Base-by-base conservation (phyloP, 2,113 vertebrate genomes). In the Cyprinus carpio region DNA sequence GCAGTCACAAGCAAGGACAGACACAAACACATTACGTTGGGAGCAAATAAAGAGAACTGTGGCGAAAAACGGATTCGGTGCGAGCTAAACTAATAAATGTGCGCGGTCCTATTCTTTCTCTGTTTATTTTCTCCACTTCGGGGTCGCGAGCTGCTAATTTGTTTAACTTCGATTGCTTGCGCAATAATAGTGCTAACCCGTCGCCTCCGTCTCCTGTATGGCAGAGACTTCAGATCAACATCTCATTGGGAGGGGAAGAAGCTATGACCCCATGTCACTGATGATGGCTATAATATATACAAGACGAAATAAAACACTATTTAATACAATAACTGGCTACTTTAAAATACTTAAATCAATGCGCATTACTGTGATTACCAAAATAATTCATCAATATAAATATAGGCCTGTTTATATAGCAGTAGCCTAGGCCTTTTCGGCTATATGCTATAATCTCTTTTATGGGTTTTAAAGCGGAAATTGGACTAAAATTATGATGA, bases 51-150 rank as follows among this genome's bases (percentile, higher is more conserved):
- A 93, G 88, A 84, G 83, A 89, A 88, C 92, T 86, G 92, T 90
- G 92, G 82, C 90, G 90, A 91, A 92, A 91, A 94, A 93, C 91
- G 86, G 72, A 89, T 91, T 86, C 69, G 82, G 91, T 89, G 91
- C 87, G 89, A 92, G 91, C 90, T 92, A 90, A 94, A 93, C 93
- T 95, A 95, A 95, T 95, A 95, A 95, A 92, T 90, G 92, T 83
- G 91, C 89, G 90, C 89, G 69, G 88, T 92, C 92, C 91, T 90
- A 86, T 93, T 93, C 91, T 90, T 92, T 87, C 87, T 89, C 91
- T 90, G 92, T 94, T 89, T 91, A 84, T 88, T 87, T 90, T 84
- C 88, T 83, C 80, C 89, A 87, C 87, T 82, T 83, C 81, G 84
- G 84, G 92, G 91, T 91, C 90, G 92, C 90, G 90, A 92, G 93